Percentiles rank a stretch among this genome's conserved stretches.
Conservation (phyloP, 2,888 invertebrate species). For the Drosophila austrosaltans region DNA sequence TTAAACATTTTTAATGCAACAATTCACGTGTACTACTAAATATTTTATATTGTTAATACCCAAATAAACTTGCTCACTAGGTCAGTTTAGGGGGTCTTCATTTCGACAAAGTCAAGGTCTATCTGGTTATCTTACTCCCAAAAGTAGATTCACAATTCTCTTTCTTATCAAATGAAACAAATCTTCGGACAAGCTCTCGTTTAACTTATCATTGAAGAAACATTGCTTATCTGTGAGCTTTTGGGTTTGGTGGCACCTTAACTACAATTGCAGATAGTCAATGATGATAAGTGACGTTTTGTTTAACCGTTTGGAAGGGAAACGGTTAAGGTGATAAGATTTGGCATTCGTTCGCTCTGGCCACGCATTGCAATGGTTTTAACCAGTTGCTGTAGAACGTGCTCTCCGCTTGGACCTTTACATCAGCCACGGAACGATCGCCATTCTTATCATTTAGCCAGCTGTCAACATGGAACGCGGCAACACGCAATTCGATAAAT, state of each 20-base stretch:
- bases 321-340: constrained; percentile 56
- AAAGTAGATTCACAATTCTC: background rate
- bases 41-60: background rate
- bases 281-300: constrained; percentile 57
- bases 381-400: constrained; percentile 57
- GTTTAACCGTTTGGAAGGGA: constrained; percentile 51
- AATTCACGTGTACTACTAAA: too few species aligned
- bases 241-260: constrained; percentile 31
- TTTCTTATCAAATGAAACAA: background rate
- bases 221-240: constrained; percentile 49
- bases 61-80: background rate
- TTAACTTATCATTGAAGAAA: constrained; percentile 38
- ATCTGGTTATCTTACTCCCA: background rate
- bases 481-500: constrained; percentile 78
- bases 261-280: constrained; percentile 9
- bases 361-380: constrained; percentile 29
- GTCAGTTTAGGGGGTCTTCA: background rate
- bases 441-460: constrained; percentile 40
- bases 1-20: too few species aligned
- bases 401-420: constrained; percentile 51
- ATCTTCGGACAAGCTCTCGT: constrained; percentile 24
- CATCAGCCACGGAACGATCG: constrained; percentile 28
- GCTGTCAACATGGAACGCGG: constrained; percentile 68
- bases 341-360: constrained; percentile 23
- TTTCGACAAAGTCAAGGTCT: constrained; percentile 27